Percentiles rank a stretch among this genome's conserved stretches.
phyloP scores from a whole-genome alignment of 2,888 invertebrate genomes.

The Cryptocheilus praepositus region DNA sequence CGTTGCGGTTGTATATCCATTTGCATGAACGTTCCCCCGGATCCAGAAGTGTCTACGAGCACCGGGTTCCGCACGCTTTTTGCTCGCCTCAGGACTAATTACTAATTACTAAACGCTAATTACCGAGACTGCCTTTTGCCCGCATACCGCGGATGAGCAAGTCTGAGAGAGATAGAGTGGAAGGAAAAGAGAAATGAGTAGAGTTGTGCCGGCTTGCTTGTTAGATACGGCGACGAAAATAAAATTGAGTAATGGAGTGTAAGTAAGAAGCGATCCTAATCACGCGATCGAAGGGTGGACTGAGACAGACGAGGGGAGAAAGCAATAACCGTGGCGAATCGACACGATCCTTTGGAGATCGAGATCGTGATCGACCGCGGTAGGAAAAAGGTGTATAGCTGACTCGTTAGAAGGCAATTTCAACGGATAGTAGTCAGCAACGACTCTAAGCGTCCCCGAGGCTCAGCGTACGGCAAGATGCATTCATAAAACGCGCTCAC shows the following conservation, averaged over 20 bases:
- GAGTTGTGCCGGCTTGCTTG: conserved; percentile 29
- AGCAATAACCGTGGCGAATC: conserved; percentile 52
- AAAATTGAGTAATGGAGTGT: conserved; percentile 47
- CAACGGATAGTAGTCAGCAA: neutral
- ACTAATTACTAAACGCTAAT: conserved; percentile 54
- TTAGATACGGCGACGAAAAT: conserved; percentile 50
- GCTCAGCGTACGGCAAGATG: conserved; percentile 22
- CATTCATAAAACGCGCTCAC: neutral
- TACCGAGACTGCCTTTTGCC: conserved; percentile 42
- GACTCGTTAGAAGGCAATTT: conserved; percentile 4
- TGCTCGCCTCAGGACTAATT: conserved; percentile 27
- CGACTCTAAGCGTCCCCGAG: conserved; percentile 12
- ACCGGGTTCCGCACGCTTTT: neutral
- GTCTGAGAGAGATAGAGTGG: neutral
- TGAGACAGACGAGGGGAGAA: conserved; percentile 13
- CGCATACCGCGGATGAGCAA: conserved; percentile 4
- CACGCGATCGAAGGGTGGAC: conserved; percentile 31
- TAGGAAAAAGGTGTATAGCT: neutral
- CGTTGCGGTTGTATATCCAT: too few relatives aligned
- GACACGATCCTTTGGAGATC: conserved; percentile 26
- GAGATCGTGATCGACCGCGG: conserved; percentile 30
- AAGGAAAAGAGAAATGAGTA: neutral
- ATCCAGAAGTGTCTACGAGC: neutral
- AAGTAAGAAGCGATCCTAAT: conserved; percentile 39
- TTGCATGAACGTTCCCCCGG: too few relatives aligned